phyloP scores from a whole-genome alignment of 2,113 vertebrate genomes.

The Tonatia bakeri region DNA sequence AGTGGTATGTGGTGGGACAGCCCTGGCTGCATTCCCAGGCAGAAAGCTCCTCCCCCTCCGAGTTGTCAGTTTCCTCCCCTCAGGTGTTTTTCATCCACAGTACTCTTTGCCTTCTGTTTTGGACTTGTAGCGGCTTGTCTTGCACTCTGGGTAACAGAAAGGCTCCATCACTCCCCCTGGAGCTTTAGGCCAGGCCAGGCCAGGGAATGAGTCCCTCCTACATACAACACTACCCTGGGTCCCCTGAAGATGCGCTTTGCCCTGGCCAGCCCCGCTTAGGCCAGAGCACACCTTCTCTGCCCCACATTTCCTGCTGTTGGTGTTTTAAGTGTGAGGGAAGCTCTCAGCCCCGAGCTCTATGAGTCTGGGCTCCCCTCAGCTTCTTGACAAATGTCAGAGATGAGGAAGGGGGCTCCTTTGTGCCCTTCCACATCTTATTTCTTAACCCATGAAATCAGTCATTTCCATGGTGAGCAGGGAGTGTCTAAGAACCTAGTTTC shows the following conservation, averaged over 20 bases:
- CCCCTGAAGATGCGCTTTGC: neutral
- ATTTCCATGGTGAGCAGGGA: neutral
- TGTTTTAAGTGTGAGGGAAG: neutral
- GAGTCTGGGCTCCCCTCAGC: neutral
- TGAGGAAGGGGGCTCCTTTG: neutral
- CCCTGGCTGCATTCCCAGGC: conserved; percentile 55
- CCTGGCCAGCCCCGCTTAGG: neutral
- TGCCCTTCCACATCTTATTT: neutral
- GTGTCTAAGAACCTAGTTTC: neutral
- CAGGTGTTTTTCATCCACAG: neutral
- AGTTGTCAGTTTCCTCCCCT: neutral
- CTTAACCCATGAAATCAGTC: neutral
- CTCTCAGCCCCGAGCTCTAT: neutral
- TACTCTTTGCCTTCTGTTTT: neutral
- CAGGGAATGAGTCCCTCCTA: neutral
- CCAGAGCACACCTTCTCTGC: fast-evolving
- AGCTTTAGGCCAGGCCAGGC: neutral
- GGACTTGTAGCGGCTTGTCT: conserved; percentile 40
- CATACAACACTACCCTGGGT: neutral
- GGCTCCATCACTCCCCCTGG: neutral
- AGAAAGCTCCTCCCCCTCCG: neutral
- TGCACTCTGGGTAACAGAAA: neutral
- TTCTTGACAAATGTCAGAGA: neutral
- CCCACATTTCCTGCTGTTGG: neutral
- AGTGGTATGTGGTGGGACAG: conserved; percentile 36